Percentiles rank a stretch among this genome's conserved stretches.
phyloP scores from a whole-genome alignment of 2,888 invertebrate species.

The Bimastos eiseni region DNA sequence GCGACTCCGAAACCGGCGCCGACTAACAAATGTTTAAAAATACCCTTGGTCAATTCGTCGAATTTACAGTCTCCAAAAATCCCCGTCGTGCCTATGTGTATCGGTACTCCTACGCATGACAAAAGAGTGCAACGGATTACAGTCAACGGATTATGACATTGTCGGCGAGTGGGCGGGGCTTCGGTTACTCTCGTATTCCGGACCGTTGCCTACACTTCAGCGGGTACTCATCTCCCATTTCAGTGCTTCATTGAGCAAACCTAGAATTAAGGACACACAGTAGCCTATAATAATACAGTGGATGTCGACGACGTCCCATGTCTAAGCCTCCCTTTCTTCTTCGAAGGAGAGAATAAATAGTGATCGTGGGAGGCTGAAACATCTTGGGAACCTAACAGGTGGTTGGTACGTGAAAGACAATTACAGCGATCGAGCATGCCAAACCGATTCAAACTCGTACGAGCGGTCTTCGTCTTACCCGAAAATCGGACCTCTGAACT shows the following conservation, averaged over 20 bases:
- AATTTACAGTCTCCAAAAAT: background rate
- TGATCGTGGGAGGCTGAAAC: slow-evolving; percentile 5
- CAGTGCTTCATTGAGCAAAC: background rate
- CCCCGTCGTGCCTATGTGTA: background rate
- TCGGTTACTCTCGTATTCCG: background rate
- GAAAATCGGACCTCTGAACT: background rate
- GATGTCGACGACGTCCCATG: background rate
- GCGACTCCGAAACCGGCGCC: background rate
- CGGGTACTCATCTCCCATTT: background rate
- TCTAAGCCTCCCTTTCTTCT: background rate
- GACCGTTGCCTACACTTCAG: background rate
- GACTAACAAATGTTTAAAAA: background rate
- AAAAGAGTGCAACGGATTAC: background rate
- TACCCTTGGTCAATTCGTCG: background rate
- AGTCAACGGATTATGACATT: background rate
- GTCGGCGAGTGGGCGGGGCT: background rate
- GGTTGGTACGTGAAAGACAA: background rate
- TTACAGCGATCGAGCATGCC: background rate
- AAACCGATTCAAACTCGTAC: background rate
- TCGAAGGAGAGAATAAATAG: background rate
- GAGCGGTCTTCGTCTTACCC: background rate
- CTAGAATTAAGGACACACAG: background rate
- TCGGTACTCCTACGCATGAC: background rate
- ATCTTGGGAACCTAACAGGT: slow-evolving; percentile 2
- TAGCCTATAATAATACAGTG: background rate